A percentile compares a stretch with the other conserved stretches of the same genome.
Conservation (phyloP, 2,888 invertebrate genomes). For the Stenichneumon culpator region DNA sequence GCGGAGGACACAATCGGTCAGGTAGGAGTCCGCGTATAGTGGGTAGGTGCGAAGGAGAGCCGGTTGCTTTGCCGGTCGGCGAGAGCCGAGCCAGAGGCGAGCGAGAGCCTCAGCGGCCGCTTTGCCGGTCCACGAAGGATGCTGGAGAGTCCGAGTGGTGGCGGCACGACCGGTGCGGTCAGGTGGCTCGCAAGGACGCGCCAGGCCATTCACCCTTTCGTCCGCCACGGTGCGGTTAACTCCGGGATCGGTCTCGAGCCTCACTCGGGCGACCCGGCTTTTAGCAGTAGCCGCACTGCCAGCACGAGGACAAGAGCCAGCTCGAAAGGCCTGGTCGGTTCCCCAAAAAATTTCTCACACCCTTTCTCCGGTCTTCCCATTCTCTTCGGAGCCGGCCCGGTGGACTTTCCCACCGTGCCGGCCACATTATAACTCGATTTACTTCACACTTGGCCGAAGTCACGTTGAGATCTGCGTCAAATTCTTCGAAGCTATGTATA, state of each 20-base stretch:
- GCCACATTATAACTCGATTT: constrained; percentile 60
- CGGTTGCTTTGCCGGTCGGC: constrained; percentile 55
- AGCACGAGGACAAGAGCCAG: constrained; percentile 15
- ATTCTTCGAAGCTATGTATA: constrained; percentile 28
- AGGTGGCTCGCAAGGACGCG: constrained; percentile 85
- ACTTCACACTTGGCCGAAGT: constrained; percentile 49
- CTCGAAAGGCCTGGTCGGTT: not conserved
- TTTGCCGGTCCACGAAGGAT: constrained; percentile 74
- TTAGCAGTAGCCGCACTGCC: constrained; percentile 13
- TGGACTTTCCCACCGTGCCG: constrained; percentile 38
- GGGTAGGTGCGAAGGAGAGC: constrained; percentile 72
- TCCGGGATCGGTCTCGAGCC: constrained; percentile 20
- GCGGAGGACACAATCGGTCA: constrained; percentile 73
- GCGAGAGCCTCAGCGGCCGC: constrained; percentile 49
- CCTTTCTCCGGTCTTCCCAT: constrained; percentile 28
- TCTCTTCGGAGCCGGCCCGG: constrained; percentile 8
- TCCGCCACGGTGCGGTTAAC: constrained; percentile 43
- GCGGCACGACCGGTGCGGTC: constrained; percentile 83
- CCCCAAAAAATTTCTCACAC: constrained; percentile 41
- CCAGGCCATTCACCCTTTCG: constrained; percentile 83
- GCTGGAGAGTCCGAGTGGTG: constrained; percentile 82
- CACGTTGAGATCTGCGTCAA: constrained; percentile 32
- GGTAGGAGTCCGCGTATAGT: constrained; percentile 72
- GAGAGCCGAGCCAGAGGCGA: constrained; percentile 30
- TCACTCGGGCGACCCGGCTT: constrained; percentile 22